phyloP scores from a whole-genome alignment of 2,888 invertebrate species.

The Heliconius cydno region DNA sequence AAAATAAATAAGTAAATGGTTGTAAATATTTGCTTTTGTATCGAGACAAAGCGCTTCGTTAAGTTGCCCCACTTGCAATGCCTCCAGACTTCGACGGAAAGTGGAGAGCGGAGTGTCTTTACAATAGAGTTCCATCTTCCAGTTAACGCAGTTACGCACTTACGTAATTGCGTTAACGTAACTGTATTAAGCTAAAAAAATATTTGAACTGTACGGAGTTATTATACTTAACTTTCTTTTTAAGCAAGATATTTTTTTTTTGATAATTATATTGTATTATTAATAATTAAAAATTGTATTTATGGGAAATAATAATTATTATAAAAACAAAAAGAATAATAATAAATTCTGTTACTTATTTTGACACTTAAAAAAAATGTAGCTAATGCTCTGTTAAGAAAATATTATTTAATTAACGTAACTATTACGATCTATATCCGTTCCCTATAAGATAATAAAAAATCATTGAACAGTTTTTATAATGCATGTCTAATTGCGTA shows the following conservation, averaged over 20 bases:
- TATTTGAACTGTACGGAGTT: not conserved
- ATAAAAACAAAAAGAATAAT: not conserved
- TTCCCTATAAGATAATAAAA: not conserved
- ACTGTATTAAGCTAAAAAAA: not conserved
- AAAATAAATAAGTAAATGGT: too few species aligned
- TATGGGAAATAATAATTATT: not conserved
- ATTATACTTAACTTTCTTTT: not conserved
- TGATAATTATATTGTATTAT: too few species aligned
- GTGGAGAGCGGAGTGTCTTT: too few species aligned
- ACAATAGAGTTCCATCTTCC: too few species aligned
- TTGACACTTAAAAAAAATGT: not conserved
- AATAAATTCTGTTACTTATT: not conserved
- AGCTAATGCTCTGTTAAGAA: not conserved
- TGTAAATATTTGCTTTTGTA: too few species aligned
- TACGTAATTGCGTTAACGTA: too few species aligned
- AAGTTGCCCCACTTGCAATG: too few species aligned
- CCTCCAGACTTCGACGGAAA: too few species aligned
- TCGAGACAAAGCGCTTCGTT: too few species aligned
- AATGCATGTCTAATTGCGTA: constrained; percentile 38
- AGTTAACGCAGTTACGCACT: too few species aligned
- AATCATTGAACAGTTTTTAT: constrained; percentile 41
- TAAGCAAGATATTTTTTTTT: too few species aligned
- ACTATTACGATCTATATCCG: not conserved
- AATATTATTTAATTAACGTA: not conserved
- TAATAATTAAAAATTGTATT: too few species aligned